Evolutionary conservation across 2,113 vertebrate genomes (phyloP).

Genomic region (Hylia prasina): DNA sequence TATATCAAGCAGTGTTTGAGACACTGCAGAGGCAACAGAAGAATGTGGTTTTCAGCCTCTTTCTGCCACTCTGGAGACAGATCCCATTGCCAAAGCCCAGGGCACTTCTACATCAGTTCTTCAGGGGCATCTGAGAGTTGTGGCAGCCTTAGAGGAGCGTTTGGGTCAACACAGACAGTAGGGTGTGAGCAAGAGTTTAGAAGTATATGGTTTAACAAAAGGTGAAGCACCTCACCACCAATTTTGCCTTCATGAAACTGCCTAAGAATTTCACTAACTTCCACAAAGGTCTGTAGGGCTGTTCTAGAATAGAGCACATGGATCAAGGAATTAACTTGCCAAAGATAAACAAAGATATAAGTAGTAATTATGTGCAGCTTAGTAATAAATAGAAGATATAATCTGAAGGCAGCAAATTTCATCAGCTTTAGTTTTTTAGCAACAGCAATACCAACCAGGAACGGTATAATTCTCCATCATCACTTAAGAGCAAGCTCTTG

Average conservation of each 20-base stretch:
- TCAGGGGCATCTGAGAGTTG: not conserved
- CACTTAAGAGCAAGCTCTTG: not conserved
- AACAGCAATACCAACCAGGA: not conserved
- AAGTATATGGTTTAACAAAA: not conserved
- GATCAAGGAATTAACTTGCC: not conserved
- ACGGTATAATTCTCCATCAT: not conserved
- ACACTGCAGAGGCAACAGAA: not conserved
- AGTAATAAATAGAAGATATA: not conserved
- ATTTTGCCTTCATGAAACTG: not conserved
- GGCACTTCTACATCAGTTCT: not conserved
- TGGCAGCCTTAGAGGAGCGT: not conserved
- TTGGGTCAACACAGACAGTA: not conserved
- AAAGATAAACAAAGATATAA: not conserved
- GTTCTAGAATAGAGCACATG: not conserved
- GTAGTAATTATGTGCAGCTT: not conserved
- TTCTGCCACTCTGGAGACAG: not conserved
- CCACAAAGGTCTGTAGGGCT: not conserved
- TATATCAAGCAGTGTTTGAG: rapidly evolving
- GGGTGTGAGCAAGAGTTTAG: not conserved
- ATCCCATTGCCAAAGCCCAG: not conserved
- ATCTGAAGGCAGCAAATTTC: not conserved
- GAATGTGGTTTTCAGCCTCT: not conserved
- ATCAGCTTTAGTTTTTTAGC: not conserved
- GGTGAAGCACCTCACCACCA: not conserved
- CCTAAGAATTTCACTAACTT: not conserved